These are phyloP conservation scores for Arctia plantaginis DNA, from an alignment of 2,888 invertebrate genomes.

Conservation along the genomic window DNA sequence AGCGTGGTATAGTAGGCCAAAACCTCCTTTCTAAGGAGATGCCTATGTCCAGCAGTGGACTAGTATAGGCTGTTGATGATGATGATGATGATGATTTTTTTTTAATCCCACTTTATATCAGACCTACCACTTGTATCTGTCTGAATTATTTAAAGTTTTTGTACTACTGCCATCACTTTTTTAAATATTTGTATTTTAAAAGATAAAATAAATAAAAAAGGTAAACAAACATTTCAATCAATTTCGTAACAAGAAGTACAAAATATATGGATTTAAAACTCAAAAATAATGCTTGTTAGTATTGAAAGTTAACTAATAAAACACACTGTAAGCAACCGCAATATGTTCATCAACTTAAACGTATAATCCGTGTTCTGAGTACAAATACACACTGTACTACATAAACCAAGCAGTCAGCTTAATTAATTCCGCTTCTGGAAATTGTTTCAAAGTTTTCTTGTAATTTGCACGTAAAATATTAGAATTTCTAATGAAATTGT, in stretches of 20 bases:
- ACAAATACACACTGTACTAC: slow-evolving; percentile 6
- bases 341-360: not conserved
- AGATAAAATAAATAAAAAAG: no score
- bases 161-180: no score
- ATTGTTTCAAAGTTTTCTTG: slow-evolving; percentile 48
- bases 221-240: no score
- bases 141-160: no score
- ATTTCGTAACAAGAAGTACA: not conserved
- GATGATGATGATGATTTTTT: no score
- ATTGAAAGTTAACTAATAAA: not conserved
- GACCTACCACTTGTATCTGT: no score
- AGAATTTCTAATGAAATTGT: slow-evolving; percentile 30
- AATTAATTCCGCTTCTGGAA: slow-evolving; percentile 44
- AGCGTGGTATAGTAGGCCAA: no score
- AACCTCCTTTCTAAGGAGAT: no score
- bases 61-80: no score
- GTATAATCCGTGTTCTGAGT: slow-evolving; percentile 1
- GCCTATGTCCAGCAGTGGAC: no score
- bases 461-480: slow-evolving; percentile 43
- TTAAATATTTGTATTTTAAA: no score
- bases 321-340: not conserved
- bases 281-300: not conserved
- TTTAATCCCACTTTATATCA: no score
- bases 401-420: slow-evolving; percentile 18
- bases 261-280: not conserved